Conservation (phyloP, 2,888 invertebrate genomes). For the Eristalis intricaria region DNA sequence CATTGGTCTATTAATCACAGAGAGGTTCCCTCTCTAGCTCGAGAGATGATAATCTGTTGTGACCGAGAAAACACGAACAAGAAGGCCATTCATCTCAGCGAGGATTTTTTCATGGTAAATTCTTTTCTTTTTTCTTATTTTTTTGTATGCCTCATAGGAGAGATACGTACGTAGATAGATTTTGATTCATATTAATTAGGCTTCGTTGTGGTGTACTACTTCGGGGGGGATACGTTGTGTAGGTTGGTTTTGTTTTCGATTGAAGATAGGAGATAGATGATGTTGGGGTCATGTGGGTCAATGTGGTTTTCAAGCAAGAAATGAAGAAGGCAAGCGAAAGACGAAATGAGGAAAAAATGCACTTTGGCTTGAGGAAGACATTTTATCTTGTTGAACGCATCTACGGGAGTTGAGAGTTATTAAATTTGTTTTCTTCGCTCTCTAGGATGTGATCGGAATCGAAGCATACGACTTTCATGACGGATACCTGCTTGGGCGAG, state of each 20-base stretch:
- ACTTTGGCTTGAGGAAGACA: slow-evolving; percentile 2
- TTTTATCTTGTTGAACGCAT: not conserved
- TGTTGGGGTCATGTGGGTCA: slow-evolving; percentile 51
- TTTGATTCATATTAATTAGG: slow-evolving; percentile 67
- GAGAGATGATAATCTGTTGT: slow-evolving; percentile 61
- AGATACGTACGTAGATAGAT: slow-evolving; percentile 3
- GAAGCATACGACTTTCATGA: too few relatives aligned
- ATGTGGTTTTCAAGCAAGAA: not conserved
- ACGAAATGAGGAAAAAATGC: not conserved
- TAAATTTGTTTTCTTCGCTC: not conserved
- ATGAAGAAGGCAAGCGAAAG: not conserved
- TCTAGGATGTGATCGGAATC: not conserved
- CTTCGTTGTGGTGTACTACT: slow-evolving; percentile 51
- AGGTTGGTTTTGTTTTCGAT: slow-evolving; percentile 5
- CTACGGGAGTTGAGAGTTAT: not conserved
- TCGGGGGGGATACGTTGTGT: slow-evolving; percentile 33
- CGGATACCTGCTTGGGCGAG: too few relatives aligned
- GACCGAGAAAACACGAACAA: slow-evolving; percentile 68
- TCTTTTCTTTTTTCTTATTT: not conserved
- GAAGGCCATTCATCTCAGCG: slow-evolving; percentile 65
- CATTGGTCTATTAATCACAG: slow-evolving; percentile 69
- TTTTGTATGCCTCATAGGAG: not conserved
- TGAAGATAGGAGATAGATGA: slow-evolving; percentile 18
- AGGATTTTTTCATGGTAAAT: slow-evolving; percentile 7
- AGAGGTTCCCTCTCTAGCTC: slow-evolving; percentile 25